Percentiles rank a stretch among this genome's conserved stretches.
These are phyloP conservation scores for Parus major DNA, from an alignment of 2,113 vertebrate species.

Conservation along the genomic window DNA sequence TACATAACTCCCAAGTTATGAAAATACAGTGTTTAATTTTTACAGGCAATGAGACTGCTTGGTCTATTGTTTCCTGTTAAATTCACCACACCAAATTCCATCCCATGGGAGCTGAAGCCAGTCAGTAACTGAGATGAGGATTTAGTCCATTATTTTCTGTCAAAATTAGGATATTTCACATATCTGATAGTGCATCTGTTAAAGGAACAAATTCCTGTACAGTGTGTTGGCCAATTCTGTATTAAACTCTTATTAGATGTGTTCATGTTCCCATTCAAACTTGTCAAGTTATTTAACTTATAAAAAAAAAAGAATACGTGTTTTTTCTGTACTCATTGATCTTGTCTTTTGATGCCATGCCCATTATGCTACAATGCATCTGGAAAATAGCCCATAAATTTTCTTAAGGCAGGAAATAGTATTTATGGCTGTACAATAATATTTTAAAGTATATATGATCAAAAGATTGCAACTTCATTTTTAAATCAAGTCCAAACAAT, in stretches of 20 bases:
- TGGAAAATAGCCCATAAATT: conserved; percentile 9
- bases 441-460: conserved; percentile 33
- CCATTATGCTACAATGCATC: conserved; percentile 10
- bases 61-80: conserved; percentile 61
- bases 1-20: conserved; percentile 62
- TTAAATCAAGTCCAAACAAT: conserved; percentile 22
- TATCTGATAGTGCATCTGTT: conserved; percentile 3
- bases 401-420: conserved; percentile 25
- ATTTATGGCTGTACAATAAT: conserved; percentile 33
- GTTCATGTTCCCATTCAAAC: not conserved
- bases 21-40: conserved; percentile 64
- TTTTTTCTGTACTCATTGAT: not conserved
- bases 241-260: not conserved
- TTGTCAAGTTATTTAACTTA: not conserved
- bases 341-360: conserved; percentile 38
- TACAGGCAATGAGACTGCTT: conserved; percentile 52
- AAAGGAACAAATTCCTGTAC: not conserved
- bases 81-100: conserved; percentile 44
- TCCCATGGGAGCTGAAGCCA: conserved; percentile 35
- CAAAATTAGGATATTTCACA: conserved; percentile 23
- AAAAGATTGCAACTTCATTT: conserved; percentile 33
- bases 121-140: conserved; percentile 16
- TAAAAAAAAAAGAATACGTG: not conserved
- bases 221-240: not conserved
- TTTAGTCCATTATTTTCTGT: conserved; percentile 42